Evolutionary conservation across 1,140 invertebrate species (phyloP), one percentile per base, ranked within the genome.

Genomic region (Nixonia krombeini): DNA sequence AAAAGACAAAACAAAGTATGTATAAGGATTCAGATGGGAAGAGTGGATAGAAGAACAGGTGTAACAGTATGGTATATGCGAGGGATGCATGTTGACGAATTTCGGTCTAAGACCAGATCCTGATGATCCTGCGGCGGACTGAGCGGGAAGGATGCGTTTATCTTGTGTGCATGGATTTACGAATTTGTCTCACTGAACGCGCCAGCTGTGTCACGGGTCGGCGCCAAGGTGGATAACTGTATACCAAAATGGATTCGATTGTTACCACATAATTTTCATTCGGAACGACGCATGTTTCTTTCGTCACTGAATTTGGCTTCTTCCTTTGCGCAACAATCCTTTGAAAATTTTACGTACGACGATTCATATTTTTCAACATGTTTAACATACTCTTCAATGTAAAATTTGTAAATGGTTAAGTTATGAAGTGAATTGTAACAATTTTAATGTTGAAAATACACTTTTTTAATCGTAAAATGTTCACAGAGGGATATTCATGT

Each of bases 1-100:
- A 81, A 80, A 79, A 79, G 73, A 73, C 75, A 82, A 82, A 82
- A 80, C 70, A 80, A 83, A 82, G 73, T 81, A 83, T 73, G 73
- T 74, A 79, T 80, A 81, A 81, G 75, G 68, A 72, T 64, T 55
- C 40, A 56, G 47, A 47, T 42, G 50, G 49, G 52, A 69, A 23
- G 56, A 63, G 35, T 50, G 44, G 44, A 45, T 58, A 67, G 40
- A 18, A 40, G 21, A 9, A 31, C 8, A 12, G 8, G 28, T 31
- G 28, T 31, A 4, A 4, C 28, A 9, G 28, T 31, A 10, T 25
- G 47, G 50, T 56, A 55, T 50, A 49, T 51, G 57, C 33, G 55
- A 62, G 64, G n/a, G 41, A 71, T 74, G 73, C 37, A 58, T 31
- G 49, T 56, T 51, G 45, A 61, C 53, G 45, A 52, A 52, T 78